Conservation (phyloP, 1,140 invertebrate species). For the Drosophila pallidifrons region DNA sequence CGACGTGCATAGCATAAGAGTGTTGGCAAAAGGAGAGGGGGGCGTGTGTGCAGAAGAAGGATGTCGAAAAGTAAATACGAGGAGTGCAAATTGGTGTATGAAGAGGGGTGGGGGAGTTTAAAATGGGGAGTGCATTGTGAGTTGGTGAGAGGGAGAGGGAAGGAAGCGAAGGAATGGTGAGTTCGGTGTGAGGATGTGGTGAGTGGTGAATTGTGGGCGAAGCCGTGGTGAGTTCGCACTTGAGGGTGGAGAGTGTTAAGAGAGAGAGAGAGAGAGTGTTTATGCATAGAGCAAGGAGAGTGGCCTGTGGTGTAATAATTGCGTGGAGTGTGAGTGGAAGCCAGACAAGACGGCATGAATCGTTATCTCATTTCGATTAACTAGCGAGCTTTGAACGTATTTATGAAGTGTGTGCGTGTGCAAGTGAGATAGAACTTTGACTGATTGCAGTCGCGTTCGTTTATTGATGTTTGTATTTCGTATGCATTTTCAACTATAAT, state of each 20-base stretch:
- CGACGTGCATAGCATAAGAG: slow-evolving; percentile 9
- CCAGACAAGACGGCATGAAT: background rate
- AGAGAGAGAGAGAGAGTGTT: background rate
- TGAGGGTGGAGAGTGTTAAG: background rate
- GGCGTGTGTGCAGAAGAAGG: background rate
- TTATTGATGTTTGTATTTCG: too few species aligned
- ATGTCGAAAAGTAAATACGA: background rate
- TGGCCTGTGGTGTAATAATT: background rate
- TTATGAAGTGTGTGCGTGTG: background rate
- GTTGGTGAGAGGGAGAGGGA: too few species aligned
- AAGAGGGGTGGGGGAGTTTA: background rate
- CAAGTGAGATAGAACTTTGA: background rate
- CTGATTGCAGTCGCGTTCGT: background rate
- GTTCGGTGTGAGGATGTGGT: too few species aligned
- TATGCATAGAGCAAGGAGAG: background rate
- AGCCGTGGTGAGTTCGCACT: too few species aligned
- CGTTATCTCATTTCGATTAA: background rate
- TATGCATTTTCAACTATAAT: background rate
- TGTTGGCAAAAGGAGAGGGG: background rate
- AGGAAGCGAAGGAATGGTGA: too few species aligned
- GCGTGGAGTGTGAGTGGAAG: background rate
- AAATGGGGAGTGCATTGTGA: background rate
- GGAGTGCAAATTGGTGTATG: too few species aligned
- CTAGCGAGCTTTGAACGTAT: background rate
- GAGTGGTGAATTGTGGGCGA: too few species aligned